Evolutionary conservation across 2,797 vertebrate genomes (phyloP), one percentile per base, ranked within the genome.

Genomic region (Heliangelus exortis): DNA sequence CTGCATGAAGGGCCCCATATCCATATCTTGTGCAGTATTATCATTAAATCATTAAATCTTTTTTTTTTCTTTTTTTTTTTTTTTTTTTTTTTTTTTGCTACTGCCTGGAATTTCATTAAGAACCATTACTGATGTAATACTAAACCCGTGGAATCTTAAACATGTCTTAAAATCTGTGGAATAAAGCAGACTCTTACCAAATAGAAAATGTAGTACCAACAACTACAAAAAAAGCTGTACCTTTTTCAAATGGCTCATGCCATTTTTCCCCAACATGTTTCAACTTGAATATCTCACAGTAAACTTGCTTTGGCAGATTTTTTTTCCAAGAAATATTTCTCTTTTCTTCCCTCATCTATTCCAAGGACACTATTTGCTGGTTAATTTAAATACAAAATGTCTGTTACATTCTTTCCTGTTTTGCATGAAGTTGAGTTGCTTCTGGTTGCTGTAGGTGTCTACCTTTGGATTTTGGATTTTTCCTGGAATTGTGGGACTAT

Each of bases 51-150:
- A 81, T 58, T 76, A 63, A 95, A n/a, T 39, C 43, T 45, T 45
- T 45, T 45, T 45, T 45, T 45, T 36, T 36, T 36, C 36, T 36
- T 36, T 36, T 12, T 18, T 45, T 7, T 41, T 28, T 41, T 25
- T 26, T 12, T 25, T n/a, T 43, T 47, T 50, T 54, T 57, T 54
- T 71, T 62, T 93, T 81, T 90, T 71, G 34, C 91, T 93, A 69
- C 91, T 95, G 96, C 92, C 88, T 97, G 94, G 97, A 91, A 96
- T 98, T 97, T 97, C 96, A 97, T 98, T 97, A 95, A 92, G 86
- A 96, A 80, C 96, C 84, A 90, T 96, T 97, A 97, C 92, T 95
- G 90, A 97, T 96, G 95, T 96, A 97, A 97, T 81, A 93, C 55
- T 96, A 97, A 97, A 96, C 91, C 93, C 96, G 78, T 87, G 94